A percentile compares a stretch with the other conserved stretches of the same genome.
Conservation (phyloP, 1,140 invertebrate genomes). For the Agrilus planipennis region DNA sequence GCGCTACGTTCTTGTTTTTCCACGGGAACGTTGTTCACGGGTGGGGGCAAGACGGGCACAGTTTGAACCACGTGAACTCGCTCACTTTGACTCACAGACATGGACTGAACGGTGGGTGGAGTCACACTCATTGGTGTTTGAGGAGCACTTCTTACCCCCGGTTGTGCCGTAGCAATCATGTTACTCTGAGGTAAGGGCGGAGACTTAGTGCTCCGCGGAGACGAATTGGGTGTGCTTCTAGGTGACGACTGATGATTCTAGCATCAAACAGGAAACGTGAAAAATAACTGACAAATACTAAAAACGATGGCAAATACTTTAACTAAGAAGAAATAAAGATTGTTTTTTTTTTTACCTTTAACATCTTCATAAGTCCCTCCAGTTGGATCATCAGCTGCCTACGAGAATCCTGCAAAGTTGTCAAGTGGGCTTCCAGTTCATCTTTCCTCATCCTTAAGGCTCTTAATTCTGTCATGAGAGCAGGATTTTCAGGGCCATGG, state of each 20-base stretch:
- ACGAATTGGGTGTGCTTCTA: constrained; percentile 81
- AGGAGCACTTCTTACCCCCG: constrained; percentile 50
- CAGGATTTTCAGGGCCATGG: constrained; percentile 56
- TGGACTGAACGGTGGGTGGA: constrained; percentile 26
- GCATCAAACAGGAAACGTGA: no score
- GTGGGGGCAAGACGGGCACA: no score
- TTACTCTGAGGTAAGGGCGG: constrained; percentile 52
- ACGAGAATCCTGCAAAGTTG: constrained; percentile 83
- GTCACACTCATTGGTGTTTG: constrained; percentile 52
- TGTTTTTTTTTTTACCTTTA: constrained; percentile 87
- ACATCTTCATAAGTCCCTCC: constrained; percentile 92
- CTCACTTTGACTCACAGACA: constrained; percentile 11
- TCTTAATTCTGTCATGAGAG: constrained; percentile 79
- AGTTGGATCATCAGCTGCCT: constrained; percentile 90
- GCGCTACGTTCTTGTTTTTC: constrained; percentile 21
- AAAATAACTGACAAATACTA: no score
- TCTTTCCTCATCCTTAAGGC: constrained; percentile 85
- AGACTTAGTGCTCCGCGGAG: constrained; percentile 79
- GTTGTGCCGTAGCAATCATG: constrained; percentile 34
- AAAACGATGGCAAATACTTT: no score
- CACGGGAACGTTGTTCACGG: constrained; percentile 11
- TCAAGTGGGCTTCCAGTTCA: constrained; percentile 86
- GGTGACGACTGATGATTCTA: constrained; percentile 79
- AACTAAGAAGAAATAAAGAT: no score
- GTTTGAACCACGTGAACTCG: constrained; percentile 12